Base-by-base conservation (phyloP, 1,140 invertebrate genomes). In the Drosophila seguyi region DNA sequence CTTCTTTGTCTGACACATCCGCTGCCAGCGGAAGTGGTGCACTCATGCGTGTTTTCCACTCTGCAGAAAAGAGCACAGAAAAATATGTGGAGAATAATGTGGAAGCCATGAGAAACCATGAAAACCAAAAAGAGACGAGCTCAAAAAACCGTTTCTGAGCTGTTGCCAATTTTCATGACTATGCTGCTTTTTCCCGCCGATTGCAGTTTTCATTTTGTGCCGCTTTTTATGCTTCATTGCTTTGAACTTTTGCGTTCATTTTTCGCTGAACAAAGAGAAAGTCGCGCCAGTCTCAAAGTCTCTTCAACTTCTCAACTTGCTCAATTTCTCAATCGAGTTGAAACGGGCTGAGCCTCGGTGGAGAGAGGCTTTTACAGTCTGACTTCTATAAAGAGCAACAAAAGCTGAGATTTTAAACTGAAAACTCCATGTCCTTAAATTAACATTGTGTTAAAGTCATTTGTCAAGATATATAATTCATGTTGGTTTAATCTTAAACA, bases 161-260 rank as follows among this genome's bases (percentile, higher is more conserved):
- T 69, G 82, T 85, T 86, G 82, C 82, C 83, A 72, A 52, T 72
- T 79, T 87, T 78, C 82, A 81, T 20, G 34, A 22, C 57, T 47
- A 48, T 71, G 62, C 61, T 59, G 42, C 42, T 81, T 59, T 60
- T 50, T 63, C 18, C 20, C 38, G n/a, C 36, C 44, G 47, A 44
- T 31, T 69, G 66, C 66, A 69, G 47, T 66, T 57, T 62, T 62
- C 57, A 34, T 50, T 72, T 60, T 75, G 68, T 66, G 41, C 39
- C 34, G 56, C 57, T 62, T 87, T 77, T 80, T 90, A 84, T 87
- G 84, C 84, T 88, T 77, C 84, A 87, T 80, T 87, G 80, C 84
- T 90, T 88, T 88, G 81, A 90, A 88, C 85, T 88, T 85, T 90
- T 85, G 85, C 81, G 85, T 82, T 75, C 73, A 58, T 74, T 88